Evolutionary conservation across 2,888 invertebrate genomes (phyloP).

Genomic region (Drosophila rubida): DNA sequence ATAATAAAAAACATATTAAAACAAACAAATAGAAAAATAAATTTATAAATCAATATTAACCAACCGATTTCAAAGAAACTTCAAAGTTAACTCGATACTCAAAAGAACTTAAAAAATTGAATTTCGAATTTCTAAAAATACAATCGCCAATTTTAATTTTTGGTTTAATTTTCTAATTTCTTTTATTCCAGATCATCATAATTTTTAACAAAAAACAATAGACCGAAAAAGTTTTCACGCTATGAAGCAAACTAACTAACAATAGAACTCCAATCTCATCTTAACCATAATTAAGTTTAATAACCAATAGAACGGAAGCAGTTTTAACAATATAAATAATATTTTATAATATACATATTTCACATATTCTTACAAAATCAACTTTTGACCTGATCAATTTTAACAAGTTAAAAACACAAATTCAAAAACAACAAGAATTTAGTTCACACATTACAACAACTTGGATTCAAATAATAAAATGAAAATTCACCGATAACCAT

Average conservation of each 20-base stretch:
- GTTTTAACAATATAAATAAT: slow-evolving; percentile 12
- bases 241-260: slow-evolving; percentile 49
- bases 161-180: slow-evolving; percentile 10
- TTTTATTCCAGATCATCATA: slow-evolving; percentile 82
- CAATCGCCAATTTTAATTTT: slow-evolving; percentile 8
- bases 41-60: not conserved
- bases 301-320: slow-evolving; percentile 81
- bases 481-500: slow-evolving; percentile 7
- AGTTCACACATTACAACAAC: slow-evolving; percentile 9
- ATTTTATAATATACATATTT: not conserved
- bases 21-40: not conserved
- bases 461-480: slow-evolving; percentile 14
- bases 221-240: slow-evolving; percentile 77
- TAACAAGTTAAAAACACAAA: slow-evolving; percentile 32
- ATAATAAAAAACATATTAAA: not conserved
- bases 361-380: slow-evolving; percentile 20
- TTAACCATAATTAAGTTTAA: slow-evolving; percentile 82
- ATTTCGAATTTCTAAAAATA: too few species aligned
- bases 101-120: not conserved
- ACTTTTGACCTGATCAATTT: slow-evolving; percentile 45
- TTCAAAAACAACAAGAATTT: slow-evolving; percentile 21
- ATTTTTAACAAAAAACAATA: slow-evolving; percentile 82
- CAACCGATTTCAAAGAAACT: not conserved
- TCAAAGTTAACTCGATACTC: too few species aligned
- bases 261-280: slow-evolving; percentile 71